phyloP scores from a whole-genome alignment of 2,113 vertebrate genomes.

The Chaenocephalus aceratus region DNA sequence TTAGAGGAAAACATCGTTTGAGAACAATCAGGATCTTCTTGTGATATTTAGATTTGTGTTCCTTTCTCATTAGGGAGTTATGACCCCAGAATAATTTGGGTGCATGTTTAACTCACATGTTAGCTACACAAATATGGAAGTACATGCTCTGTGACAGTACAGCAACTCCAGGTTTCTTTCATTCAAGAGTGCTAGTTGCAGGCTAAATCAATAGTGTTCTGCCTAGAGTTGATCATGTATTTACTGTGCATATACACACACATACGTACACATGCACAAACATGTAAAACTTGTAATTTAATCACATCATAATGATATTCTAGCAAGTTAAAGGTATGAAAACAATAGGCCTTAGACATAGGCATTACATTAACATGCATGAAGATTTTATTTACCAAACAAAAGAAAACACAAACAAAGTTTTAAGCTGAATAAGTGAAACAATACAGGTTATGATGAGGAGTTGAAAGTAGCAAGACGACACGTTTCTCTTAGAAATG shows the following conservation, averaged over 20 bases:
- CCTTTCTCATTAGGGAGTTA: slow-evolving; percentile 13
- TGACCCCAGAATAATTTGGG: not conserved
- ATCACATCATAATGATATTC: not conserved
- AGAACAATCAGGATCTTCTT: slow-evolving; percentile 5
- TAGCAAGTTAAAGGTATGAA: not conserved
- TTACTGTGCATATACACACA: not conserved
- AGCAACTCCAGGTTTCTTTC: not conserved
- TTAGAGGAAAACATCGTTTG: slow-evolving; percentile 23
- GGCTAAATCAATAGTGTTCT: not conserved
- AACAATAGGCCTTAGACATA: not conserved
- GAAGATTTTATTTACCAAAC: not conserved
- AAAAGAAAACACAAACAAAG: not conserved
- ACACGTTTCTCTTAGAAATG: not conserved
- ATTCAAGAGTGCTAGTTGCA: not conserved
- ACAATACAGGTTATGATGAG: too few species aligned
- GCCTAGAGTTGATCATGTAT: not conserved
- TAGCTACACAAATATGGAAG: slow-evolving; percentile 8
- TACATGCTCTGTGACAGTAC: not conserved
- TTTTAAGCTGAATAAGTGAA: not conserved
- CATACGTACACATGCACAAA: not conserved
- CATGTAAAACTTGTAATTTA: not conserved
- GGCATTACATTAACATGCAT: not conserved
- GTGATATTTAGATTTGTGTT: slow-evolving; percentile 19
- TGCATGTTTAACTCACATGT: slow-evolving; percentile 5
- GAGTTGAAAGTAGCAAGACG: not conserved